Base-by-base conservation (phyloP, 1,140 invertebrate species). In the Sycobia sp. region DNA sequence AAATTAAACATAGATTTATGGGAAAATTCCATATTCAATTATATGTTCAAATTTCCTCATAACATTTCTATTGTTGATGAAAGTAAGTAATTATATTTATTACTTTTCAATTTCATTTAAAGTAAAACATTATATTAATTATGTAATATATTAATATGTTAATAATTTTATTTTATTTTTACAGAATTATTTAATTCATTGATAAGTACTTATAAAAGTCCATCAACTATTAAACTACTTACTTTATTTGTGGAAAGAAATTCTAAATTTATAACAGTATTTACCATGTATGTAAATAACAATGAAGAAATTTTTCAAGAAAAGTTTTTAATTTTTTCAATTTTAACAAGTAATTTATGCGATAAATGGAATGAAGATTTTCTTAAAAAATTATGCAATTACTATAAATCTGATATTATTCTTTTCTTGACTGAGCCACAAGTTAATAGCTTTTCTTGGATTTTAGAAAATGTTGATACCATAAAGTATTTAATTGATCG, bases 31-130 rank as follows among this genome's bases (percentile, higher is more conserved):
- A 71, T 89, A 9, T 69, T 81, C 34, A 69, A 77, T 54, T 89
- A 87, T 73, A 80, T 90, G 25, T 67, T 79, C 38, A 79, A 76
- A 34, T 88, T 85, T 77, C 85, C 88, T 56, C 82, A 86, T 64
- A 80, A 82, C 60, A 78, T 86, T 16, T 65, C 67, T 3, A 66
- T 68, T 16, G 75, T 90, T 34, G 74, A 79, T 56, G 71, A 69
- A 22, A 63, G 75, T 76, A 61, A 68, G 64, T 66, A 38, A 61
- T 61, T 43, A 11, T 36, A 43, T 46, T 34, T 34, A 27, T 16
- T 41, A 25, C 23, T n/a, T 43, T 44, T n/a, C n/a, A n/a, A n/a
- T n/a, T 7, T 32, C 5, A 27, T 16, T 4, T 3, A n/a, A 51
- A 32, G 9, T 13, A 13, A 27, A 4, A 44, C 32, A 38, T 27